phyloP scores from a whole-genome alignment of 1,140 invertebrate species.

The Ditylenchus dipsaci region DNA sequence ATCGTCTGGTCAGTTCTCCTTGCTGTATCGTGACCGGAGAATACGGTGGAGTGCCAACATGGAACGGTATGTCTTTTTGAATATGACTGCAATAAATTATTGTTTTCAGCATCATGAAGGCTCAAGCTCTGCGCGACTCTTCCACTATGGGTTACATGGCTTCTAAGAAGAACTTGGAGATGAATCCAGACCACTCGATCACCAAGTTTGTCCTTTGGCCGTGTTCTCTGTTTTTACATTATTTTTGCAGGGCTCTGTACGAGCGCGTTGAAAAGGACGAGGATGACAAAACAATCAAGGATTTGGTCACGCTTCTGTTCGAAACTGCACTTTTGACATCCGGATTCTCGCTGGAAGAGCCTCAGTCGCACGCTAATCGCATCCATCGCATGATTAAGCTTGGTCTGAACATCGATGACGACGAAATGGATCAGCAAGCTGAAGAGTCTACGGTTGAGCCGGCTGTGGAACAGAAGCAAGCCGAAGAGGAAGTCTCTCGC shows the following conservation, averaged over 20 bases:
- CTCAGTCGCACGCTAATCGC: conserved; percentile 63
- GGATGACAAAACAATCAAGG: too few relatives aligned
- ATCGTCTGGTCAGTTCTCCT: conserved; percentile 85
- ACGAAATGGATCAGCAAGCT: conserved; percentile 93
- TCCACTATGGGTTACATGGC: conserved; percentile 95
- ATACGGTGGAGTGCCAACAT: conserved; percentile 99
- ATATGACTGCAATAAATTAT: background rate
- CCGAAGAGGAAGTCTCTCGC: too few relatives aligned
- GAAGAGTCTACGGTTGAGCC: too few relatives aligned
- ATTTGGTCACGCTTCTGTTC: too few relatives aligned
- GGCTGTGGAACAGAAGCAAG: too few relatives aligned
- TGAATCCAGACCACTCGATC: conserved; percentile 94
- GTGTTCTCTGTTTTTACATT: conserved; percentile 82
- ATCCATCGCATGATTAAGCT: conserved; percentile 86
- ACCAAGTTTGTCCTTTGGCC: conserved; percentile 79
- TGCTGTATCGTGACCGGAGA: conserved; percentile 99
- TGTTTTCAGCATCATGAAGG: conserved; percentile 85
- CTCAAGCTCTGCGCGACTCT: conserved; percentile 69
- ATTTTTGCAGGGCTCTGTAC: conserved; percentile 84
- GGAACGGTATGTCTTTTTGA: conserved; percentile 68
- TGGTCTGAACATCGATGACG: conserved; percentile 74
- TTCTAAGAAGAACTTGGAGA: too few relatives aligned
- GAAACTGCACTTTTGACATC: too few relatives aligned
- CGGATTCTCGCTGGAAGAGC: too few relatives aligned
- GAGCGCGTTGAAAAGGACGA: too few relatives aligned